Evolutionary conservation across 2,888 invertebrate genomes (phyloP).

Genomic region (Atrina japonica): DNA sequence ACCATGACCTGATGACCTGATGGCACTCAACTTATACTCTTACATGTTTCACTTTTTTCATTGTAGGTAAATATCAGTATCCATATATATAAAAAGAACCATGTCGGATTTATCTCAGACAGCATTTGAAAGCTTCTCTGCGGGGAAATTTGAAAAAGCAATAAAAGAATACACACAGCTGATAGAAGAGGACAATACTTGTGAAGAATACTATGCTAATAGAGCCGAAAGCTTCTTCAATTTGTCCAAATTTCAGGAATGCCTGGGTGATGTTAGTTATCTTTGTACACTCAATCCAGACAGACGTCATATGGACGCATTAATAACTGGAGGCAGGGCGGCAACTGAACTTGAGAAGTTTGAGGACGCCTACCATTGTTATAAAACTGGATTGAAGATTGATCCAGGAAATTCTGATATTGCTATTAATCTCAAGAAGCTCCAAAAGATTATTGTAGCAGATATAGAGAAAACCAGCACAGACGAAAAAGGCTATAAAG

Average conservation of each 20-base stretch:
- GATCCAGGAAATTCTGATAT: constrained; percentile 62
- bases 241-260: constrained; percentile 44
- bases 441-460: constrained; percentile 63
- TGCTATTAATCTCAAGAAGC: constrained; percentile 55
- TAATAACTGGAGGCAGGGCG: constrained; percentile 59
- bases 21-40: too few species aligned
- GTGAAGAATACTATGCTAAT: constrained; percentile 22
- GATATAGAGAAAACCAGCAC: constrained; percentile 52
- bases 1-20: too few species aligned
- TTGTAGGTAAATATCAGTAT: too few species aligned
- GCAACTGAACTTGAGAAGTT: constrained; percentile 56
- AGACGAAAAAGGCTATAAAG: constrained; percentile 64
- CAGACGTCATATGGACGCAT: constrained; percentile 39
- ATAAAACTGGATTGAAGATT: constrained; percentile 63
- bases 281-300: constrained; percentile 49
- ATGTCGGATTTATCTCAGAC: background rate
- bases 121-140: constrained; percentile 1
- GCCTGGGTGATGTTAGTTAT: constrained; percentile 56
- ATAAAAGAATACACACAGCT: background rate
- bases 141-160: constrained; percentile 6
- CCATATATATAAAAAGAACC: too few species aligned
- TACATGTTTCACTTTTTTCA: too few species aligned
- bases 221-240: constrained; percentile 43
- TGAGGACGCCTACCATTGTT: constrained; percentile 65
- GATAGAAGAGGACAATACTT: background rate